These are phyloP conservation scores for Baryphthengus martii DNA, from an alignment of 2,113 vertebrate species.

Conservation along the genomic window DNA sequence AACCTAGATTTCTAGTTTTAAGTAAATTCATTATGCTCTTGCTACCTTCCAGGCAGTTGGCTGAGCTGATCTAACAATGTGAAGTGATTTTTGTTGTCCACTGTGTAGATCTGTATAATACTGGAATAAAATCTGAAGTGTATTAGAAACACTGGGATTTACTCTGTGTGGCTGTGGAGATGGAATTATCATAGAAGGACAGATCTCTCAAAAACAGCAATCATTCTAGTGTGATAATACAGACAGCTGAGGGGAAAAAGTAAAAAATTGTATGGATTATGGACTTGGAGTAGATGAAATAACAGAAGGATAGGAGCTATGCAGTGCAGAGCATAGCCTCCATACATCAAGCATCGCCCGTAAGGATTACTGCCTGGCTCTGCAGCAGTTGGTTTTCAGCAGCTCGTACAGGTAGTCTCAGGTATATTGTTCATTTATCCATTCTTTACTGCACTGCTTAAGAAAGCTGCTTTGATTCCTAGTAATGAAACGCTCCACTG, in stretches of 20 bases:
- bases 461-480: neutral
- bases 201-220: neutral
- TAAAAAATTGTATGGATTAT: neutral
- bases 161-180: neutral
- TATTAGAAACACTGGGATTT: neutral
- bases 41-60: neutral
- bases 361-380: neutral
- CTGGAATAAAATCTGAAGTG: neutral
- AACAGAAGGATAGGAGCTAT: neutral
- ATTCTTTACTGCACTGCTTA: neutral
- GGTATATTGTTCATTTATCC: neutral
- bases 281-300: neutral
- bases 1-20: neutral
- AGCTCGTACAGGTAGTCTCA: neutral
- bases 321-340: neutral
- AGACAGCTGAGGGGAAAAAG: neutral
- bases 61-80: neutral
- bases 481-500: neutral
- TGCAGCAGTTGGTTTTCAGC: neutral
- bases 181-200: neutral
- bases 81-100: neutral
- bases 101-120: neutral
- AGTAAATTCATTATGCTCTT: neutral
- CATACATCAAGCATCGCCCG: accelerated
- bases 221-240: neutral